A percentile compares a stretch with the other conserved stretches of the same genome.
Evolutionary conservation across 2,797 vertebrate species (phyloP).

Genomic region (Sebastes trivittatus): DNA sequence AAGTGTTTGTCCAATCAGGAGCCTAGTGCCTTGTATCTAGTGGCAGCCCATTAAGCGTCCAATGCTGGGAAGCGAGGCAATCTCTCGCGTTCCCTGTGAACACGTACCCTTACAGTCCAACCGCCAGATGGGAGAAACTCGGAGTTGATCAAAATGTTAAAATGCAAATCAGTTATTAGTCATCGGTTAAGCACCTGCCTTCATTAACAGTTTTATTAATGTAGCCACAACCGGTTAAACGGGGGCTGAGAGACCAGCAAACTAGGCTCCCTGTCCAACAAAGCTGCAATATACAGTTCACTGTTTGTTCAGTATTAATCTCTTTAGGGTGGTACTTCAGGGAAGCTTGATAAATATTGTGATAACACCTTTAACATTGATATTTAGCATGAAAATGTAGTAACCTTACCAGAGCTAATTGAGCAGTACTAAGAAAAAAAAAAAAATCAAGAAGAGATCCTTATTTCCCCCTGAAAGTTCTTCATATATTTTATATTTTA

Average conservation of each 20-base stretch:
- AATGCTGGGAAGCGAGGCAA: too few species aligned
- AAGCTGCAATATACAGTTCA: background rate
- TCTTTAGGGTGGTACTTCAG: background rate
- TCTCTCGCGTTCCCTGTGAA: too few species aligned
- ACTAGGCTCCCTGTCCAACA: background rate
- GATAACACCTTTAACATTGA: accelerated
- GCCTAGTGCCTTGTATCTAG: too few species aligned
- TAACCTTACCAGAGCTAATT: background rate
- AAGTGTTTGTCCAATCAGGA: too few species aligned
- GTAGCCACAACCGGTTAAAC: background rate
- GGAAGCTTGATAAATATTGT: background rate
- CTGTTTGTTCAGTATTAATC: background rate
- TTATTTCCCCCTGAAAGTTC: background rate
- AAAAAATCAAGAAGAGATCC: too few species aligned
- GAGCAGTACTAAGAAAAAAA: background rate
- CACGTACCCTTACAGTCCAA: too few species aligned
- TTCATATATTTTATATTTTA: background rate
- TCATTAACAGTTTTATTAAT: background rate
- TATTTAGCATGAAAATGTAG: background rate
- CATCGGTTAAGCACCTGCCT: background rate
- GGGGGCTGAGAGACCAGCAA: background rate
- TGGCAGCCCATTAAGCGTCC: too few species aligned
- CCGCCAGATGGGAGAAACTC: background rate
- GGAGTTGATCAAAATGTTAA: background rate
- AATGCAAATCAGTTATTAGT: background rate